Percentiles rank a stretch among this genome's conserved stretches.
Conservation (phyloP, 2,797 vertebrate species). For the Xenops minutus region DNA sequence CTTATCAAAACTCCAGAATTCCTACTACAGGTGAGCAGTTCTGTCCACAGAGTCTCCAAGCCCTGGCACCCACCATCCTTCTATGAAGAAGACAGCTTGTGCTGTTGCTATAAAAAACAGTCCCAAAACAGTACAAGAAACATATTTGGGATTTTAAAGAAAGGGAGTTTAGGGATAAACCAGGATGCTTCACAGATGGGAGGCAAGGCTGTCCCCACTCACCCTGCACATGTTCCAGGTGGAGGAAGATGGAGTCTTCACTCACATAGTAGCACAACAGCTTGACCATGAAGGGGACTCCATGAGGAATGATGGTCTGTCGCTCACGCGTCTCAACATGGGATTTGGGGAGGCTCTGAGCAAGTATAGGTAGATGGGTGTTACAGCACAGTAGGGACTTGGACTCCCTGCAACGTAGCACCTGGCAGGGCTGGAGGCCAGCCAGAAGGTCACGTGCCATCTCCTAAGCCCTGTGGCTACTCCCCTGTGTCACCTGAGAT, state of each 20-base stretch:
- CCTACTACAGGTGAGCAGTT: not conserved
- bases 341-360: constrained; percentile 91
- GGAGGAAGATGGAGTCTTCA: constrained; percentile 93
- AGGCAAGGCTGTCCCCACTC: constrained; percentile 31
- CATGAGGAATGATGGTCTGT: constrained; percentile 93
- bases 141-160: not conserved
- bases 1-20: not conserved
- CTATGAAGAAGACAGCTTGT: not conserved
- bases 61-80: not conserved
- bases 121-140: not conserved
- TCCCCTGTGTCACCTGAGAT: accelerated
- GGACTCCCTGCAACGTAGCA: not conserved
- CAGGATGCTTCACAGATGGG: not conserved
- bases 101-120: not conserved
- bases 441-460: not conserved
- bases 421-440: not conserved
- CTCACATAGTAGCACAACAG: constrained; percentile 91
- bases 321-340: constrained; percentile 85
- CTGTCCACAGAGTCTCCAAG: not conserved
- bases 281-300: constrained; percentile 96
- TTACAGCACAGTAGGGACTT: not conserved
- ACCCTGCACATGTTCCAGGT: constrained; percentile 93
- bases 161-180: not conserved
- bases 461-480: not conserved
- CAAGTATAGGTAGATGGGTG: not conserved